Base-by-base conservation (phyloP, 2,888 invertebrate species). In the Neoscelio sp. region DNA sequence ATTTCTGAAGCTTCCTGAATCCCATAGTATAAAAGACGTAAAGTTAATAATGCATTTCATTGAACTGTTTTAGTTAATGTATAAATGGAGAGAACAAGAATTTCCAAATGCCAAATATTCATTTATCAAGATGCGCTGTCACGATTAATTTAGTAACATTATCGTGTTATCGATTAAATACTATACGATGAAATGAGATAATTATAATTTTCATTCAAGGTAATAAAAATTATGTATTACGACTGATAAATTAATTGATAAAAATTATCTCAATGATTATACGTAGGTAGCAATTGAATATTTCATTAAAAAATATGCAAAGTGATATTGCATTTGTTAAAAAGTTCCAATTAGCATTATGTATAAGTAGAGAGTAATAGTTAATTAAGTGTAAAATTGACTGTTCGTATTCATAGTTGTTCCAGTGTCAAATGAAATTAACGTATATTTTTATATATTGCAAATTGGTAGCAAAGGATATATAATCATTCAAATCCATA, bases 371-470 rank as follows among this genome's bases (percentile, higher is more conserved):
- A n/a, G 17, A 50, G 5, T 17, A 50, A 7, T 33, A 50, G 33
- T 30, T 15, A 50, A 28, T 48, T 13, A 5, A 30, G 30, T 50
- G 30, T 50, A 50, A 50, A 50, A 50, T 50, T 50, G n/a, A 33
- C n/a, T 10, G 30, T 33, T 33, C 30, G 0, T 10, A 50, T 30
- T 18, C 17, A 30, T 33, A 30, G 50, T 28, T 17, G 33, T 30
- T 50, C 30, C 50, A 50, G 33, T 10, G 50, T 50, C 50, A 17
- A 30, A 17, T 17, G 30, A 17, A 50, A 50, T 50, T 50, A 50
- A 12, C 30, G n/a, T 30, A 30, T n/a, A 50, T 17, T 8, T 30
- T 50, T 50, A 30, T 50, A 50, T 30, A 50, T 50, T 50, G 13
- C 8, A 15, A 50, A 50, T 30, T 13, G 10, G 48, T 30, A 30